These are phyloP conservation scores for Arvicanthis niloticus DNA, from an alignment of 2,113 vertebrate genomes.

Conservation along the genomic window DNA sequence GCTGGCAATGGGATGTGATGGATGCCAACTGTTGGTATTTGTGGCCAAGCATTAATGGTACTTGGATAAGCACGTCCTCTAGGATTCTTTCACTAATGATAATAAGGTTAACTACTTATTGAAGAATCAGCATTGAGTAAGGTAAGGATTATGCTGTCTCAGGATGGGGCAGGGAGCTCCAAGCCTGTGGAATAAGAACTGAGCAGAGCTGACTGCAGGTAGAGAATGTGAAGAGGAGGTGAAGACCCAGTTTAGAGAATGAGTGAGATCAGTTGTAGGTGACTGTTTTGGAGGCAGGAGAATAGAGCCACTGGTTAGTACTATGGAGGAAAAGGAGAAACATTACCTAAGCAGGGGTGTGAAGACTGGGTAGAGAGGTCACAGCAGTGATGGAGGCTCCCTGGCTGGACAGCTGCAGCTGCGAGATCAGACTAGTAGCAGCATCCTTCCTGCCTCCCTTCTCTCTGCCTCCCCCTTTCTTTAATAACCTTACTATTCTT, in stretches of 20 bases:
- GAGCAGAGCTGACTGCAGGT: background rate
- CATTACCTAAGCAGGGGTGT: background rate
- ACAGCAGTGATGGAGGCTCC: background rate
- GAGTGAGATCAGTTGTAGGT: background rate
- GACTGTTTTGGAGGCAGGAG: background rate
- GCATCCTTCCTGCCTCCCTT: too few species aligned
- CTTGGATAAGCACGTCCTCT: slow-evolving; percentile 39
- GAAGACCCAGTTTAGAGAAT: background rate
- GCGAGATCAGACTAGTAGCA: background rate
- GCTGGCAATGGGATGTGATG: background rate
- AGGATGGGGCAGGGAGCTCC: background rate
- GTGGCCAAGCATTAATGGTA: background rate
- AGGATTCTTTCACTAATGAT: background rate
- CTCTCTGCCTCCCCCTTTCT: too few species aligned
- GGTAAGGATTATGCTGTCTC: background rate
- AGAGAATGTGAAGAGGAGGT: background rate
- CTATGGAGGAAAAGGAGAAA: background rate
- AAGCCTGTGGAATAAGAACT: background rate
- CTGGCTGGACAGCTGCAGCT: background rate
- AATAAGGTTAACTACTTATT: background rate
- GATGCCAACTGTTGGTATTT: slow-evolving; percentile 23
- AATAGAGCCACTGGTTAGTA: background rate
- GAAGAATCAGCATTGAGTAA: background rate
- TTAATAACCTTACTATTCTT: background rate
- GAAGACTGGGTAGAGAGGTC: background rate